Conservation (phyloP, 1,140 invertebrate genomes). For the Ridgeia piscesae region DNA sequence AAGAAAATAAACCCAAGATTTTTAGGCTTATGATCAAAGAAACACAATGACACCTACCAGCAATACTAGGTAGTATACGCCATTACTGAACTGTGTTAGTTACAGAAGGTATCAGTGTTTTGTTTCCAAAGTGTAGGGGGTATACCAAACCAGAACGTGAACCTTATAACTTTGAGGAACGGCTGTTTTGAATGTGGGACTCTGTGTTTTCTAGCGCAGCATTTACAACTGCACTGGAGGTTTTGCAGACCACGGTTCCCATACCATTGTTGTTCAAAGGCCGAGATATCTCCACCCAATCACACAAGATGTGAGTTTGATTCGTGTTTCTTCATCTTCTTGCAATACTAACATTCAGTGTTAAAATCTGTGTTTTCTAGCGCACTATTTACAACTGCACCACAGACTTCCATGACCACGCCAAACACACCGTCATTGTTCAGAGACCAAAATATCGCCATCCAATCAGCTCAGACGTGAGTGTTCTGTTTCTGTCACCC, state of each 20-base stretch:
- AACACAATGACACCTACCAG: too few relatives aligned
- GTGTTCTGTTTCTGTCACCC: not conserved
- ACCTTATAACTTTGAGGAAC: not conserved
- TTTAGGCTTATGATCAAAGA: not conserved
- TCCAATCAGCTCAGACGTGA: not conserved
- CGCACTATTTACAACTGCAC: constrained; percentile 40
- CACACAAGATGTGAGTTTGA: not conserved
- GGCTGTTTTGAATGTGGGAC: not conserved
- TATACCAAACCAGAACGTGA: not conserved
- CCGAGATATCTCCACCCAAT: not conserved
- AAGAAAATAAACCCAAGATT: not conserved
- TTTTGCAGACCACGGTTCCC: constrained; percentile 42
- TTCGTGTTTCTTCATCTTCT: not conserved
- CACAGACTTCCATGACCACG: constrained; percentile 30
- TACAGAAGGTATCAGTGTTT: not conserved
- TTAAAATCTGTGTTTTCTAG: constrained; percentile 14
- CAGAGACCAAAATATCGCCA: constrained; percentile 43
- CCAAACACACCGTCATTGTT: constrained; percentile 63
- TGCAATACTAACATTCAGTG: too few relatives aligned
- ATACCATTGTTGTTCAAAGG: constrained; percentile 64
- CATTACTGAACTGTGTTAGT: too few relatives aligned
- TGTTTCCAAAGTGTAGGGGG: not conserved
- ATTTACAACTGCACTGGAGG: constrained; percentile 38
- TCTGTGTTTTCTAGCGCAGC: constrained; percentile 27
- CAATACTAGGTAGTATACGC: too few relatives aligned